Evolutionary conservation across 2,113 vertebrate species (phyloP), one percentile per base, ranked within the genome.

Genomic region (Bostrychus sinensis): DNA sequence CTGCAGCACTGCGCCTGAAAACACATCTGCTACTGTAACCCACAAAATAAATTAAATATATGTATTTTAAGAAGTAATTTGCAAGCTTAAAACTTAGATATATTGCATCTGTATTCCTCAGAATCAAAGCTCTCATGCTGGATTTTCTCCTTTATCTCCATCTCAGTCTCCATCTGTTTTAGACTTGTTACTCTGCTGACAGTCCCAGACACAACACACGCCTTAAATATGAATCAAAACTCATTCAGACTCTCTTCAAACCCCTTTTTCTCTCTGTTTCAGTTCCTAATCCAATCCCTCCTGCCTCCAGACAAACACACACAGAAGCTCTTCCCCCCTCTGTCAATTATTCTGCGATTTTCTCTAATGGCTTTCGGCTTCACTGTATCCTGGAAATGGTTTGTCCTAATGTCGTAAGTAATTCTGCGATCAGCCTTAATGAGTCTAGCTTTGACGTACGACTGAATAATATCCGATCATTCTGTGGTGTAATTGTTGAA

Each of bases 371-470:
- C 93, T 94, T 92, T 94, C 94, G 95, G 94, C 94, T 92, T 94
- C 94, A 94, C 93, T 91, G 93, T 94, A 96, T 98, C 96, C 95
- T 94, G 94, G 93, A 95, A 94, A 97, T 96, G 94, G 96, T 98
- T 95, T 94, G 91, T 94, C 88, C 94, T 95, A 96, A 97, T 96
- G 92, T 96, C 96, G 94, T 94, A 95, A 94, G 94, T 96, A 94
- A 96, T 97, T 98, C 93, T 17, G 84, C 98, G 95, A 96, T 96
- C 95, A 94, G 89, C 85, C 88, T 92, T 95, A 96, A 97, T 95
- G 95, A 95, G 92, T 91, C 94, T 89, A 89, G 93, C 93, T 96
- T 95, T 95, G 93, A 95, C 91, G 90, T 94, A 91, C 91, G 94
- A 92, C 94, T 94, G 91, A 94, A 96, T n/a, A n/a, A n/a, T 95